phyloP scores from a whole-genome alignment of 2,888 invertebrate species.

The Netelia fuscicornis region DNA sequence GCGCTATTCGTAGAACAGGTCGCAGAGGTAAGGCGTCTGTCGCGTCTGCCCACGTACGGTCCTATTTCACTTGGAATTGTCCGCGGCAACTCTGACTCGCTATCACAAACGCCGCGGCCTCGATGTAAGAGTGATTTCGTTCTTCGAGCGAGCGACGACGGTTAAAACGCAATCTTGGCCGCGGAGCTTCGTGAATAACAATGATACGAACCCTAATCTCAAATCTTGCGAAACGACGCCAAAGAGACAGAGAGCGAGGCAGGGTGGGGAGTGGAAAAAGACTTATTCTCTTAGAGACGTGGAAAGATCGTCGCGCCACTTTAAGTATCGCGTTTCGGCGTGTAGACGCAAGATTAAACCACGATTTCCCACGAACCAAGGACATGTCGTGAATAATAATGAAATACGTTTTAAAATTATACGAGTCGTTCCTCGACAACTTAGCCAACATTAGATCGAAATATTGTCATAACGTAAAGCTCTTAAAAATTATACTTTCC shows the following conservation, averaged over 20 bases:
- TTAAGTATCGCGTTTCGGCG: constrained; percentile 76
- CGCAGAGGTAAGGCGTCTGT: not conserved
- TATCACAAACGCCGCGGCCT: constrained; percentile 4
- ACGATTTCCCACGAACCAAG: constrained; percentile 69
- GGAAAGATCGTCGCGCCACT: constrained; percentile 77
- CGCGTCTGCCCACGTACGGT: not conserved
- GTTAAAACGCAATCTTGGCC: constrained; percentile 79
- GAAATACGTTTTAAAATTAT: constrained; percentile 60
- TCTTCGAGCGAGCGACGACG: constrained; percentile 49
- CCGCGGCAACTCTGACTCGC: not conserved
- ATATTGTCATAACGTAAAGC: no score
- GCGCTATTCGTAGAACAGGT: no score
- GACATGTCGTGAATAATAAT: constrained; percentile 78
- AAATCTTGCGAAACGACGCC: constrained; percentile 39
- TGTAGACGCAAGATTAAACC: constrained; percentile 78
- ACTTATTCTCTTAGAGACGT: constrained; percentile 18
- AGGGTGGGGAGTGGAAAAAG: not conserved
- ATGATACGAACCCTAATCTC: constrained; percentile 76
- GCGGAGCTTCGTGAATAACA: constrained; percentile 79
- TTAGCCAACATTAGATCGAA: no score
- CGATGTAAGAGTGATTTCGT: constrained; percentile 10
- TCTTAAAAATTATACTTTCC: no score
- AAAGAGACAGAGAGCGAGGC: not conserved
- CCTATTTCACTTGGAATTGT: not conserved
- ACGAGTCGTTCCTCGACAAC: no score